phyloP scores from a whole-genome alignment of 2,797 vertebrate species.

The Thripadectes ignobilis region DNA sequence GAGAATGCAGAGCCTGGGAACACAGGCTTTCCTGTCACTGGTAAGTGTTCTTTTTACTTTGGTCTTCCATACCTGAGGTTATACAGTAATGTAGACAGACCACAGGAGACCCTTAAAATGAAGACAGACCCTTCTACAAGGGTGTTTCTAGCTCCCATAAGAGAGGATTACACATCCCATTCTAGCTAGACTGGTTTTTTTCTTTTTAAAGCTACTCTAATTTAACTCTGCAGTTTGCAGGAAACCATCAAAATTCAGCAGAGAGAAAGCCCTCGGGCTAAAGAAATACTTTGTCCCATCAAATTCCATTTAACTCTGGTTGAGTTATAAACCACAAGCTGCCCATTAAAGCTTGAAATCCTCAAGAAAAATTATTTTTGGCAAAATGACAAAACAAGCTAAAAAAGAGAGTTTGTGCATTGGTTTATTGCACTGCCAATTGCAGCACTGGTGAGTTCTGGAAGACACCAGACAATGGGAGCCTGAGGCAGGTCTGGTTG shows the following conservation, averaged over 20 bases:
- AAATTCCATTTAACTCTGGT: background rate
- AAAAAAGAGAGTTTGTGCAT: accelerated
- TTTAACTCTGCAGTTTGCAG: background rate
- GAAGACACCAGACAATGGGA: accelerated
- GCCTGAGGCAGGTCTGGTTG: background rate
- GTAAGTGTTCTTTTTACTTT: background rate
- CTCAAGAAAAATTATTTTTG: background rate
- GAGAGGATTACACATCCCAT: background rate
- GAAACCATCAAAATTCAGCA: background rate
- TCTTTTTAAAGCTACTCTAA: background rate
- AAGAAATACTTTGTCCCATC: background rate
- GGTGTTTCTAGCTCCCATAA: background rate
- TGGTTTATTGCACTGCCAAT: background rate
- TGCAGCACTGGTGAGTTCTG: background rate
- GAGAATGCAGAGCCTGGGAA: background rate
- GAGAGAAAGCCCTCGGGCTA: background rate
- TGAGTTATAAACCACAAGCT: background rate
- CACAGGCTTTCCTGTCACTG: background rate
- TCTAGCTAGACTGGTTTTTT: background rate
- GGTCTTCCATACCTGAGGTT: background rate
- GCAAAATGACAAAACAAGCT: background rate
- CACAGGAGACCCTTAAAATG: background rate
- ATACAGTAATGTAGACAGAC: background rate
- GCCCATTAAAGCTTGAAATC: background rate
- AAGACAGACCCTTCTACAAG: background rate